These are phyloP conservation scores for Phortica variegata DNA, from an alignment of 1,140 invertebrate species.

Conservation along the genomic window DNA sequence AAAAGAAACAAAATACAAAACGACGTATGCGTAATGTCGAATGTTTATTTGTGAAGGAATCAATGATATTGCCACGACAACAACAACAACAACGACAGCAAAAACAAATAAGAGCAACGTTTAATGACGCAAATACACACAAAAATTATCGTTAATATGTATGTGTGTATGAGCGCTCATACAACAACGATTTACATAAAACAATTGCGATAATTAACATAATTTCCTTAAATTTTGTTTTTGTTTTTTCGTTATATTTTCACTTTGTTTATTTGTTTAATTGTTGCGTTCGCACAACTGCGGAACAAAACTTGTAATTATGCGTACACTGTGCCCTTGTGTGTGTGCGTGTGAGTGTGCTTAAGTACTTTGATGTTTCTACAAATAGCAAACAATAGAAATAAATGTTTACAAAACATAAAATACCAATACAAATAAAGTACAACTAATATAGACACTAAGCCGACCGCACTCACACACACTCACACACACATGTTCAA, in stretches of 20 bases:
- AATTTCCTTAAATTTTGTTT: not conserved
- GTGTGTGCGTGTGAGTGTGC: conserved; percentile 1
- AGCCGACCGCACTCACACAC: conserved; percentile 1
- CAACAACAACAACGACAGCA: too few species aligned
- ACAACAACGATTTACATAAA: too few species aligned
- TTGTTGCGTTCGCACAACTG: not conserved
- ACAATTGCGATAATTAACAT: not conserved
- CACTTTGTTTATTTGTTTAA: not conserved
- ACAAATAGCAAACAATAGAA: conserved; percentile 41
- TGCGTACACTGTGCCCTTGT: not conserved
- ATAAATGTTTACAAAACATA: conserved; percentile 52
- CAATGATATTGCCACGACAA: too few species aligned
- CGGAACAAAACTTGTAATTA: not conserved
- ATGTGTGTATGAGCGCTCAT: too few species aligned
- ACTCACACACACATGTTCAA: conserved; percentile 10
- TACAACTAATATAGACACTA: conserved; percentile 4
- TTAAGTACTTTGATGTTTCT: conserved; percentile 5
- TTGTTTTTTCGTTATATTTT: not conserved
- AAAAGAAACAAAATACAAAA: too few species aligned
- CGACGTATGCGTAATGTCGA: too few species aligned
- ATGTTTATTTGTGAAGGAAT: too few species aligned
- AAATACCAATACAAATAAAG: conserved; percentile 35
- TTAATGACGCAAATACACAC: too few species aligned
- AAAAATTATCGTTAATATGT: too few species aligned
- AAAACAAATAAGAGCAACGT: too few species aligned